phyloP scores from a whole-genome alignment of 2,113 vertebrate genomes.

The Hippopotamus amphibius region DNA sequence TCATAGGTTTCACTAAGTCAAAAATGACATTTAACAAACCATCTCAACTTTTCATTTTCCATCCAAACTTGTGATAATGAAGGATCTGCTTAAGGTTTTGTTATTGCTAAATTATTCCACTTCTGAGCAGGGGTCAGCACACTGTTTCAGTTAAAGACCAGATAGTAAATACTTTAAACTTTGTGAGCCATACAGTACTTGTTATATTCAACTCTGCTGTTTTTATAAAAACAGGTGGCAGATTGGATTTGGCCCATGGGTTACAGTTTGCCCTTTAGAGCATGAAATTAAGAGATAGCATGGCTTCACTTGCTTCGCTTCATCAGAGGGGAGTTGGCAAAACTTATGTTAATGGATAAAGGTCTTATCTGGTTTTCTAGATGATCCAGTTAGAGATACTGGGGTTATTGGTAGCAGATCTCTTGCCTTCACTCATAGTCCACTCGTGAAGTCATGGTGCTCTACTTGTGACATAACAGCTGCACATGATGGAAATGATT shows the following conservation, averaged over 20 bases:
- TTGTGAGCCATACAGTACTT: not conserved
- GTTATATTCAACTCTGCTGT: not conserved
- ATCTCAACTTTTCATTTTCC: constrained; percentile 39
- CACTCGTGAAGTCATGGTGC: constrained; percentile 63
- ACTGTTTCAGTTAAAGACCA: not conserved
- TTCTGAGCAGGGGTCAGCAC: not conserved
- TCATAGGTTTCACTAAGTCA: constrained; percentile 41
- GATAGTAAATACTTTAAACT: not conserved
- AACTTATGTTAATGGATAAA: not conserved
- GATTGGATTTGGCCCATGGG: constrained; percentile 1
- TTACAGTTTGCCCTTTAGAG: constrained; percentile 19
- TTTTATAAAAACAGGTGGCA: constrained; percentile 57
- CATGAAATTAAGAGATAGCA: constrained; percentile 21
- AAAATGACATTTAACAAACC: not conserved
- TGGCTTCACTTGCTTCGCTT: constrained; percentile 35
- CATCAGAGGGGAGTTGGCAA: constrained; percentile 24
- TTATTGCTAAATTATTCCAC: constrained; percentile 36
- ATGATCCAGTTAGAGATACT: constrained; percentile 50
- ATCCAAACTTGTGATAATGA: not conserved
- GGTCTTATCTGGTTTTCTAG: constrained; percentile 44
- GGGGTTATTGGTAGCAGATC: constrained; percentile 65
- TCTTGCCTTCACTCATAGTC: constrained; percentile 51
- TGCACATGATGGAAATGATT: constrained; percentile 69
- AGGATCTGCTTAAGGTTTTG: constrained; percentile 11
- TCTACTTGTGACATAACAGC: constrained; percentile 59